A percentile compares a stretch with the other conserved stretches of the same genome.
phyloP scores from a whole-genome alignment of 64 coral and sea anemone species.

The Montipora cactus region DNA sequence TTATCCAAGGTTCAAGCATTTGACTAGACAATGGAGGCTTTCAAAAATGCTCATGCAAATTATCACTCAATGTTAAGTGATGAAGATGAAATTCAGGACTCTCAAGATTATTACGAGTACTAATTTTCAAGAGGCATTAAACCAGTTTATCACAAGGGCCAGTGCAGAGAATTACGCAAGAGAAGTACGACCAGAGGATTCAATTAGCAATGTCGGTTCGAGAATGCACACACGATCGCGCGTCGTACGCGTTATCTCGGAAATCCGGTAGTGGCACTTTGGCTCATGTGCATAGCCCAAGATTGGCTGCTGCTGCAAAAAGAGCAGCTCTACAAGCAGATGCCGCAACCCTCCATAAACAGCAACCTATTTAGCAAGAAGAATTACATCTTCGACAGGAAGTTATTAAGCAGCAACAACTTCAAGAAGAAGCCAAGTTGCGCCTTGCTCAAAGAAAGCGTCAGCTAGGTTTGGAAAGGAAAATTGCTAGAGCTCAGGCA shows the following conservation, averaged over 20 bases:
- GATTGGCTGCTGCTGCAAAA: neutral
- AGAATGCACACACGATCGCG: too few species aligned
- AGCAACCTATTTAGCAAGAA: neutral
- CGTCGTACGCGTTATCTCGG: neutral
- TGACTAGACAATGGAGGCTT: too few species aligned
- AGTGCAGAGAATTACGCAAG: too few species aligned
- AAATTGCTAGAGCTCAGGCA: slow-evolving; percentile 7
- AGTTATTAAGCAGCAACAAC: neutral
- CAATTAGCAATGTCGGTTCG: too few species aligned
- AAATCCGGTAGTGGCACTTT: neutral
- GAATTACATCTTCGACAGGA: neutral
- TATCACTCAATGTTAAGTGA: too few species aligned
- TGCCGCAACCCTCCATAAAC: neutral
- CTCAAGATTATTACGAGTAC: too few species aligned
- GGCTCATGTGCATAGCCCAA: neutral
- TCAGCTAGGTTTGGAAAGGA: neutral
- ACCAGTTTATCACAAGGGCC: too few species aligned
- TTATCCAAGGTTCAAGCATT: too few species aligned
- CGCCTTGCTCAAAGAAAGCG: neutral
- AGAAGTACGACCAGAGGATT: too few species aligned
- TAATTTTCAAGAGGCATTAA: too few species aligned
- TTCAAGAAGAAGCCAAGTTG: neutral
- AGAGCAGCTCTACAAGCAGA: neutral
- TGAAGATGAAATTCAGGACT: too few species aligned
- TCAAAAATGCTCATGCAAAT: too few species aligned